These are phyloP conservation scores for Andinoacara biseriatus DNA, from an alignment of 2,113 vertebrate genomes.

Conservation along the genomic window DNA sequence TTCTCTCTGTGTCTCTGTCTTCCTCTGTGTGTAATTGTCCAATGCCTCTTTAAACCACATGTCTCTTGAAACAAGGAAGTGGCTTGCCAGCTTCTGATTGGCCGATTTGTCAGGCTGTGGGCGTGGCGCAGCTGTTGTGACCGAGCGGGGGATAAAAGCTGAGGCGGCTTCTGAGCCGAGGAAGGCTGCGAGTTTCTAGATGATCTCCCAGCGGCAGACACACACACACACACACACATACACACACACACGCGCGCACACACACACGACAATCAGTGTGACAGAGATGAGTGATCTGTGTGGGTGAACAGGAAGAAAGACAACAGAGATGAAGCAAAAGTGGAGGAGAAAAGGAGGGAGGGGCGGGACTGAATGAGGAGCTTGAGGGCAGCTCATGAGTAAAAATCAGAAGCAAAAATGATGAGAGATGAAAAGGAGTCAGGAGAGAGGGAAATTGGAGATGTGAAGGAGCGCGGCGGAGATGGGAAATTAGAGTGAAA, in stretches of 20 bases:
- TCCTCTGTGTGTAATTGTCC: slow-evolving; percentile 31
- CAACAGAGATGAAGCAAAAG: slow-evolving; percentile 27
- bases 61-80: slow-evolving; percentile 70
- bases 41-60: slow-evolving; percentile 76
- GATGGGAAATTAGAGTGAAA: slow-evolving; percentile 29
- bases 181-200: slow-evolving; percentile 46
- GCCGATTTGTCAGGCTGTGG: slow-evolving; percentile 58
- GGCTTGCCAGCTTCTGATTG: slow-evolving; percentile 64
- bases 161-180: slow-evolving; percentile 37
- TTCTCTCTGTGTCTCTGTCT: slow-evolving; percentile 36
- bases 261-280: slow-evolving; percentile 28
- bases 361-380: slow-evolving; percentile 18
- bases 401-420: slow-evolving; percentile 7
- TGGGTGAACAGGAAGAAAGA: slow-evolving; percentile 39
- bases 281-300: slow-evolving; percentile 51
- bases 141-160: slow-evolving; percentile 54
- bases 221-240: slow-evolving; percentile 5
- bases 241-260: slow-evolving; percentile 6
- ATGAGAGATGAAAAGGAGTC: slow-evolving; percentile 18
- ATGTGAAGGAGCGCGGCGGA: slow-evolving; percentile 10
- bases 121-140: slow-evolving; percentile 40
- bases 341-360: slow-evolving; percentile 26
- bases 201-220: slow-evolving; percentile 24
- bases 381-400: slow-evolving; percentile 1
- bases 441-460: slow-evolving; percentile 1